Evolutionary conservation across 2,113 vertebrate species (phyloP).

Genomic region (Tupaia tana): DNA sequence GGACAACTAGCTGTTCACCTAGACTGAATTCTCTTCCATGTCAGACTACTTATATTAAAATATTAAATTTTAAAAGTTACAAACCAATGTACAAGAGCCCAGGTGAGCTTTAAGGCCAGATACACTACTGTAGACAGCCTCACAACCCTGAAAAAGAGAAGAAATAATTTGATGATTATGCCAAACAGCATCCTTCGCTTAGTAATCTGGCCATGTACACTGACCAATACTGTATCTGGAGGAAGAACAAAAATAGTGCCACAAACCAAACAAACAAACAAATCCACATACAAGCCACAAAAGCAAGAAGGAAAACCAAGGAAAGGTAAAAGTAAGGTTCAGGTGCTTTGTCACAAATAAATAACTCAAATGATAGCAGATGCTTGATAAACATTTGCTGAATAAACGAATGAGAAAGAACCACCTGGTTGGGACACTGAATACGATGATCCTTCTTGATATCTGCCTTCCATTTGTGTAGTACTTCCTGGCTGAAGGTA

Average conservation of each 20-base stretch:
- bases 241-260: background rate
- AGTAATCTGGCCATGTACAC: background rate
- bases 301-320: background rate
- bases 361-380: background rate
- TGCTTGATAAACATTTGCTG: conserved; percentile 30
- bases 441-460: conserved; percentile 95
- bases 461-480: conserved; percentile 96
- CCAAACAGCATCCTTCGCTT: conserved; percentile 30
- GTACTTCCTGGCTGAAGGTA: conserved; percentile 94
- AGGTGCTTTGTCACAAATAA: conserved; percentile 12
- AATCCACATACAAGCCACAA: background rate
- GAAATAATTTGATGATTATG: conserved; percentile 6
- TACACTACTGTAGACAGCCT: conserved; percentile 94
- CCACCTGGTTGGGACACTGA: conserved; percentile 96
- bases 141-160: conserved; percentile 90
- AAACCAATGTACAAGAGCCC: conserved; percentile 93
- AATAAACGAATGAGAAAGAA: conserved; percentile 58
- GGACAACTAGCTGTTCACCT: conserved; percentile 5
- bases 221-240: background rate
- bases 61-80: conserved; percentile 71
- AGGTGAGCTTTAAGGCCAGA: conserved; percentile 97
- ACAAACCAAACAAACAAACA: conserved; percentile 17
- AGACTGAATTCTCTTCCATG: conserved; percentile 55
- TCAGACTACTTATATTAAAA: conserved; percentile 45
- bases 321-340: background rate